Evolutionary conservation across 2,797 vertebrate species (phyloP).

Genomic region (Neopelma chrysocephalum): DNA sequence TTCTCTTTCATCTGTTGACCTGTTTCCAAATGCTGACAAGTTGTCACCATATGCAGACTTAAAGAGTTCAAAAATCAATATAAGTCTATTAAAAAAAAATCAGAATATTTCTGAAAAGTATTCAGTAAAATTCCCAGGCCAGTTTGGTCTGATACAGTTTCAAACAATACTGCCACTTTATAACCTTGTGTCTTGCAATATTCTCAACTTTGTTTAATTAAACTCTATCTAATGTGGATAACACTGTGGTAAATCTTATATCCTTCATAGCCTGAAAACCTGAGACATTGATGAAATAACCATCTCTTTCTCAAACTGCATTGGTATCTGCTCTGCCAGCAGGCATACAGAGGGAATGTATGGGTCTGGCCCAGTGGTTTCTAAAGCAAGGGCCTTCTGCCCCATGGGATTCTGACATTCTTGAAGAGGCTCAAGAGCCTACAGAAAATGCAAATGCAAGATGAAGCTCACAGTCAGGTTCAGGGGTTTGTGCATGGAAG

Average conservation of each 20-base stretch:
- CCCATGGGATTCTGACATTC: neutral
- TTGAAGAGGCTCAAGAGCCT: neutral
- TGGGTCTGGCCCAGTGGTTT: neutral
- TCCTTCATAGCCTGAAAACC: neutral
- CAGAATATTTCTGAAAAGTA: neutral
- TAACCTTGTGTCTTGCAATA: neutral
- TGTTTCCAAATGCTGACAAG: neutral
- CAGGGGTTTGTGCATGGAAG: neutral
- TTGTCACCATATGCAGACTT: neutral
- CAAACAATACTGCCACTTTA: neutral
- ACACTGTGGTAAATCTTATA: neutral
- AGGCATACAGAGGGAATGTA: neutral
- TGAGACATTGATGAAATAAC: neutral
- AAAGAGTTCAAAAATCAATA: neutral
- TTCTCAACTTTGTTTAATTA: neutral
- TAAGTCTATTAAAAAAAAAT: neutral
- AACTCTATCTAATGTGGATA: neutral
- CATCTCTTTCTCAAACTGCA: neutral
- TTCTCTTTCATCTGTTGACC: neutral
- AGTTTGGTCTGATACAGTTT: neutral
- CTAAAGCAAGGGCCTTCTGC: neutral
- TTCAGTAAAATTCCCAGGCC: neutral
- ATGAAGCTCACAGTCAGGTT: neutral
- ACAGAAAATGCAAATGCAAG: neutral
- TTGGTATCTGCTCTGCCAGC: neutral